Base-by-base conservation (phyloP, 2,113 vertebrate species). In the Natator depressus region DNA sequence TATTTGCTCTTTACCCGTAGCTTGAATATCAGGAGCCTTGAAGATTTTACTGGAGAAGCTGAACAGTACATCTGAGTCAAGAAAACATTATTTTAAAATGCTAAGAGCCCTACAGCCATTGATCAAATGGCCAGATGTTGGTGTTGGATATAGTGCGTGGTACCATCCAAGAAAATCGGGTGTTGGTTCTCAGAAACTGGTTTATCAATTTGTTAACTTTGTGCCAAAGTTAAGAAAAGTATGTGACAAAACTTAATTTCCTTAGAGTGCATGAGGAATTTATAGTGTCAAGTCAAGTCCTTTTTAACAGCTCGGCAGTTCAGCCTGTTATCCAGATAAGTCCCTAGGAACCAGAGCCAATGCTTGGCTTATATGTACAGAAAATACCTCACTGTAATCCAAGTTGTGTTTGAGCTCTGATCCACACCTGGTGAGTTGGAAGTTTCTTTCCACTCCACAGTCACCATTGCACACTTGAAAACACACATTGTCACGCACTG, bases 1-100 rank as follows among this genome's bases (percentile, higher is more conserved):
- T 42, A 54, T 94, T 95, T 95, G 69, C 24, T 80, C 24, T 25
- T 83, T 91, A 93, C 59, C 90, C 90, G 5, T 47, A 75, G 35
- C 65, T 72, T 82, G 29, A 94, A 54, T 31, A 79, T 82, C 79
- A 85, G 54, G n/a, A 79, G 38, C n/a, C 82, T 22, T 57, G 31
- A 22, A 75, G 76, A 16, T 92, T 85, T 19, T 51, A 38, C 69
- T 90, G 47, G 31, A 82, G 55, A 89, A 82, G 57, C 47, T 79
- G 31, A 59, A 85, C 49, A 86, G 87, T 80, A 78, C 65, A 84
- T 46, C 59, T 92, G 51, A 93, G 85, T 76, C 24, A 82, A 93
- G 35, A 3, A 82, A 95, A 93, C 82, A 55, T 29, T 17, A 17
- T 16, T 69, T 88, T 51, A 13, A 95, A 94, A 16, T 76, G 50